Conservation (phyloP, 2,888 invertebrate species). For the Stenichneumon culpator region DNA sequence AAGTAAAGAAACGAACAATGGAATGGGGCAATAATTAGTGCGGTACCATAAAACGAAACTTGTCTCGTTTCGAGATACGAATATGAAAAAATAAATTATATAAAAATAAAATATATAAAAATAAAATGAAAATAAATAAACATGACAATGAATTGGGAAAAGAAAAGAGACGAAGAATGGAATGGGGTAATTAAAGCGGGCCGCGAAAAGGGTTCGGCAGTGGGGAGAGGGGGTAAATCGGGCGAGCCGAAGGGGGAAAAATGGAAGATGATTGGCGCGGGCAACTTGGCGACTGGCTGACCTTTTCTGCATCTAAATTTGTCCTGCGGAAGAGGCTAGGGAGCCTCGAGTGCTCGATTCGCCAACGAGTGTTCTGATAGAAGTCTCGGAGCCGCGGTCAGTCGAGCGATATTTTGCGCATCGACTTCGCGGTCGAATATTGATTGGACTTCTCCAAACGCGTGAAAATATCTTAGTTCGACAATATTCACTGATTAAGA, state of each 20-base stretch:
- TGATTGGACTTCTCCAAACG: background rate
- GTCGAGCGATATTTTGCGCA: slow-evolving; percentile 61
- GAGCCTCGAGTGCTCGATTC: slow-evolving; percentile 70
- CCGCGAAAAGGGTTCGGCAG: slow-evolving; percentile 45
- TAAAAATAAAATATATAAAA: background rate
- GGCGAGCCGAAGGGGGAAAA: slow-evolving; percentile 63
- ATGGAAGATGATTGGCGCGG: slow-evolving; percentile 72
- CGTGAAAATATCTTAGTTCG: background rate
- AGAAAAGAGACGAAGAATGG: background rate
- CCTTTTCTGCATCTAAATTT: slow-evolving; percentile 82
- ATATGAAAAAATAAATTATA: background rate
- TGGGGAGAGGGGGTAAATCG: slow-evolving; percentile 22
- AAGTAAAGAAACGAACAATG: slow-evolving; percentile 12
- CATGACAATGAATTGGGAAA: slow-evolving; percentile 34
- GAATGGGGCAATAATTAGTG: slow-evolving; percentile 63
- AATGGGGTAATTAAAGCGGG: slow-evolving; percentile 32
- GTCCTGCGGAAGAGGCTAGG: slow-evolving; percentile 77
- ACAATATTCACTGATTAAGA: slow-evolving; percentile 1
- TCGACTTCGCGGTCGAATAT: slow-evolving; percentile 25
- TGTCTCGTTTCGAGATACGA: slow-evolving; percentile 87
- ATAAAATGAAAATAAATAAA: slow-evolving; percentile 8
- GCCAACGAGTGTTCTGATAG: slow-evolving; percentile 64
- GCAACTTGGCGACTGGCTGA: slow-evolving; percentile 81
- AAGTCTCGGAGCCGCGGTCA: slow-evolving; percentile 60
- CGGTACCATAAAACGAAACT: slow-evolving; percentile 78